A percentile compares a stretch with the other conserved stretches of the same genome.
These are phyloP conservation scores for Drosophila kambysellisi DNA, from an alignment of 2,888 invertebrate genomes.

Conservation along the genomic window DNA sequence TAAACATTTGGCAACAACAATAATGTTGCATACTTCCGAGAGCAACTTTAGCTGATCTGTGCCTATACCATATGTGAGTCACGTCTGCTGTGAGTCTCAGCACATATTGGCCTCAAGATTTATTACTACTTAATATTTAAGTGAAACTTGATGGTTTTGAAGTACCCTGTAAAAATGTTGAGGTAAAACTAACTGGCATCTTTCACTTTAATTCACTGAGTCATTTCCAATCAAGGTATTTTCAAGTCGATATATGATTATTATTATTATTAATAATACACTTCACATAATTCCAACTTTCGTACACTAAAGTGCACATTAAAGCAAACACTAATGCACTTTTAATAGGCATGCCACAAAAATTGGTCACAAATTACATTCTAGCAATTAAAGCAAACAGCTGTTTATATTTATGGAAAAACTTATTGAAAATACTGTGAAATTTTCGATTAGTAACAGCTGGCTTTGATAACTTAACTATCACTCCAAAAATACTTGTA, in stretches of 20 bases:
- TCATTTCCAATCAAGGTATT: background rate
- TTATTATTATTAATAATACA: background rate
- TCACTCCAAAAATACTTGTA: background rate
- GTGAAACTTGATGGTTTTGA: slow-evolving; percentile 53
- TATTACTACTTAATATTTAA: slow-evolving; percentile 61
- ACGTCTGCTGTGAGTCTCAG: slow-evolving; percentile 64
- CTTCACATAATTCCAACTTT: background rate
- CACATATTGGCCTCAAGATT: slow-evolving; percentile 74
- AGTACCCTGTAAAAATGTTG: background rate
- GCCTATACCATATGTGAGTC: slow-evolving; percentile 61
- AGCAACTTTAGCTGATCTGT: slow-evolving; percentile 15
- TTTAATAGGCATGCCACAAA: slow-evolving; percentile 4
- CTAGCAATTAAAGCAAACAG: background rate
- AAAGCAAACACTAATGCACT: slow-evolving; percentile 3
- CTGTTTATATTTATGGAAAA: background rate
- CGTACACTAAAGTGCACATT: background rate
- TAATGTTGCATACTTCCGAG: slow-evolving; percentile 36
- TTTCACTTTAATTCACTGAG: background rate
- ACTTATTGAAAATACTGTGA: background rate
- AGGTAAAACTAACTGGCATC: background rate
- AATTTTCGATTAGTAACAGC: background rate
- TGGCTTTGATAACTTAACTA: background rate
- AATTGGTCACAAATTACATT: background rate
- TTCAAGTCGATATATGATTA: background rate
- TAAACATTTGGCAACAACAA: slow-evolving; percentile 14